phyloP scores from a whole-genome alignment of 2,113 vertebrate species.

The Pogonocichla stellata region DNA sequence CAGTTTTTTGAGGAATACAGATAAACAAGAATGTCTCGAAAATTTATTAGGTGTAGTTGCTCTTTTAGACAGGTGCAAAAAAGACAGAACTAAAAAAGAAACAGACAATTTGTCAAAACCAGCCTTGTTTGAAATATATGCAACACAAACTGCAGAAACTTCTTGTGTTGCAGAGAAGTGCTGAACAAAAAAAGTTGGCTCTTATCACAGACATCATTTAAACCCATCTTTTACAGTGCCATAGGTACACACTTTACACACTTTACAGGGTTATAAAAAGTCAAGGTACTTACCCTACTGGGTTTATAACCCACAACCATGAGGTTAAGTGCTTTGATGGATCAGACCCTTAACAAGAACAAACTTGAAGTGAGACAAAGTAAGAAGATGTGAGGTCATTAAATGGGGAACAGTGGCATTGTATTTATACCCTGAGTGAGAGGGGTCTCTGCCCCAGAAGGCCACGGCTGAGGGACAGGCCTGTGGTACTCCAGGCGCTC shows the following conservation, averaged over 20 bases:
- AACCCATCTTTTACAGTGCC: slow-evolving; percentile 43
- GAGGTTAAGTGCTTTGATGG: slow-evolving; percentile 45
- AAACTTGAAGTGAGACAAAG: slow-evolving; percentile 7
- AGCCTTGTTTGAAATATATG: slow-evolving; percentile 56
- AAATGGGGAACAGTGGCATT: not conserved
- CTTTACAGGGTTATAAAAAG: slow-evolving; percentile 59
- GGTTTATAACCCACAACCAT: slow-evolving; percentile 40
- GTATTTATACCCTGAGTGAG: not conserved
- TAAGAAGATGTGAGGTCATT: not conserved
- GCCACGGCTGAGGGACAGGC: not conserved
- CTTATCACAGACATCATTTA: slow-evolving; percentile 39
- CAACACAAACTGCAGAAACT: slow-evolving; percentile 21
- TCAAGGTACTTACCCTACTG: slow-evolving; percentile 36
- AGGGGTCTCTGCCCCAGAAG: not conserved
- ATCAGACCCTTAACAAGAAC: slow-evolving; percentile 44
- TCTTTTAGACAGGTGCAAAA: not conserved
- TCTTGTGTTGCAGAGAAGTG: slow-evolving; percentile 21
- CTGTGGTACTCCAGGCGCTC: not conserved
- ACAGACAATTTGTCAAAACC: slow-evolving; percentile 29
- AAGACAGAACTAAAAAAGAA: slow-evolving; percentile 28
- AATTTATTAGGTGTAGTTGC: not conserved
- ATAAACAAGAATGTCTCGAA: not conserved
- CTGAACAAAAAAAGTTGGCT: slow-evolving; percentile 27
- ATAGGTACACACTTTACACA: slow-evolving; percentile 14
- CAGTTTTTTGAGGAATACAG: slow-evolving; percentile 4